Evolutionary conservation across 2,888 invertebrate species (phyloP), one percentile per base, ranked within the genome.

Genomic region (Xanthostigma xanthostigma): DNA sequence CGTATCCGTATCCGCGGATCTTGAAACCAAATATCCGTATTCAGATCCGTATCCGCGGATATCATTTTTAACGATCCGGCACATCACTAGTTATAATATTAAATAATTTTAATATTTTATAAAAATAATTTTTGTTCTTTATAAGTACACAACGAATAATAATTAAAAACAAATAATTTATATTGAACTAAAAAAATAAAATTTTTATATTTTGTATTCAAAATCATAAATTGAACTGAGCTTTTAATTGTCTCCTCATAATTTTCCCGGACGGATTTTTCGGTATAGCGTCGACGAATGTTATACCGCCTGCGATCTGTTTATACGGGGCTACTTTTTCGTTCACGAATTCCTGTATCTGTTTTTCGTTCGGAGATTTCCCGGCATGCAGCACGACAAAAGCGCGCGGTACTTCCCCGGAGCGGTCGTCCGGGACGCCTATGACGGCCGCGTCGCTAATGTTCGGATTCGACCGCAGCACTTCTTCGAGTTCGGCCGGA

Each of bases 401-500:
- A 0, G 87, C 90, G 58, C 76, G 75, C 0, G 90, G 90, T 10
- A 77, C 72, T 65, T 91, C 88, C 6, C 90, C 91, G 36, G 70
- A 71, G 9, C 65, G 62, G 0, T 71, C 65, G 59, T 89, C 78
- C 0, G 81, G 78, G 12, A 86, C 64, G 0, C 90, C 91, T 50
- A 92, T 71, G 0, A 94, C 91, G 0, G 85, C 92, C 0, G 83
- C 87, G 58, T 94, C 93, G 10, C 71, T 63, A 1, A 95, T 74
- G 33, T 74, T 75, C 0, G 86, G 83, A 64, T 87, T 83, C 41
- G 75, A 73, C 50, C 84, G 73, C 1, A 90, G 60, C 5, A 86
- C 58, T 46, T 74, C 79, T 65, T 93, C 93, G 33, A 93, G 64
- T 64, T 93, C 93, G 1, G 92, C 91, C 14, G 93, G 93, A 10